Evolutionary conservation across 2,888 invertebrate genomes (phyloP).

Genomic region (Eutolmus rufibarbis): DNA sequence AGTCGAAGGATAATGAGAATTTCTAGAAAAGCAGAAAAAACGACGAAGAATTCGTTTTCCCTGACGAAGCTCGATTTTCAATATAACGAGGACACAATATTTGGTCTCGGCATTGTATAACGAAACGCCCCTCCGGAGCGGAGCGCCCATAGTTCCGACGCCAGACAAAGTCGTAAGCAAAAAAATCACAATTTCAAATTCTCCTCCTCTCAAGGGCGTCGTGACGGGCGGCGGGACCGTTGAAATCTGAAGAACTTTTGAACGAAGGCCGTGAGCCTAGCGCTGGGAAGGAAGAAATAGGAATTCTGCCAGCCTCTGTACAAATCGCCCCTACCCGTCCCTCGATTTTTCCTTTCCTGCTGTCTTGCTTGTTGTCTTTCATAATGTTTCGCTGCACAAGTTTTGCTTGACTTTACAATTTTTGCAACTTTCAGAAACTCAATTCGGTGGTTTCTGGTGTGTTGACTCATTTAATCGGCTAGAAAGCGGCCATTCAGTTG

Average conservation of each 20-base stretch:
- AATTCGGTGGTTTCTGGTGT: neutral
- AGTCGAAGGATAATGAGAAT: constrained; percentile 35
- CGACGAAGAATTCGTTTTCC: constrained; percentile 10
- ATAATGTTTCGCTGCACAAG: constrained; percentile 21
- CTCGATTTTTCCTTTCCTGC: neutral
- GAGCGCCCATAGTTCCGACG: neutral
- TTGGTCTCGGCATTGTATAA: constrained; percentile 28
- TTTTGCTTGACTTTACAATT: constrained; percentile 24
- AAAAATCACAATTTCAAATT: constrained; percentile 24
- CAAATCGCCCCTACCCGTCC: neutral
- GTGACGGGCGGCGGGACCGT: neutral
- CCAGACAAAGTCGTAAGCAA: constrained; percentile 33
- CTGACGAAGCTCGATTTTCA: constrained; percentile 38
- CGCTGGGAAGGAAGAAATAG: neutral
- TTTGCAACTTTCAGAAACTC: neutral
- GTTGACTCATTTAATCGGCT: constrained; percentile 35
- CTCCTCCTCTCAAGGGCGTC: neutral
- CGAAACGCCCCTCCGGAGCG: neutral
- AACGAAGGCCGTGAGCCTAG: neutral
- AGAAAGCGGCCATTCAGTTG: constrained; percentile 10
- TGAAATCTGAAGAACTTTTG: constrained; percentile 35
- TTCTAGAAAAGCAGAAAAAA: constrained; percentile 15
- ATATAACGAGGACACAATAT: constrained; percentile 39
- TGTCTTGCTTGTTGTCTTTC: constrained; percentile 20
- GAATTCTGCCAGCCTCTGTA: neutral